phyloP scores from a whole-genome alignment of 2,797 vertebrate genomes.

The Halcyon chelicuti region DNA sequence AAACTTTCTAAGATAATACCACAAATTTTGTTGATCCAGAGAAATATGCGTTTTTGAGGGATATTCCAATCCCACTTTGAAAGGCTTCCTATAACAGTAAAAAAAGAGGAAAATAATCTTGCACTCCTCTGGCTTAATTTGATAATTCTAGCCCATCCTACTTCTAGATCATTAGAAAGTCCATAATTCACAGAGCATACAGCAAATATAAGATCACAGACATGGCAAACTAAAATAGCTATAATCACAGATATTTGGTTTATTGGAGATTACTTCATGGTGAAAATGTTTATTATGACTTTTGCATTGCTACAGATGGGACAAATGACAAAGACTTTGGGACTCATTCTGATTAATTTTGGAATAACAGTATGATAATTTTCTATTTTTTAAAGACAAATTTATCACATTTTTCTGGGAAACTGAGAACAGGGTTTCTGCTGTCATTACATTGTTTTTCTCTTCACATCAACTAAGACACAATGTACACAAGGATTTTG shows the following conservation, averaged over 20 bases:
- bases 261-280: not conserved
- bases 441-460: not conserved
- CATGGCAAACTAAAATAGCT: not conserved
- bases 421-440: not conserved
- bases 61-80: not conserved
- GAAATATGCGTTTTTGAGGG: not conserved
- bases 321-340: not conserved
- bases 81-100: not conserved
- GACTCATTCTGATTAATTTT: not conserved
- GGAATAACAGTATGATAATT: not conserved
- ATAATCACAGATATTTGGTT: not conserved
- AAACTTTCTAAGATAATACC: not conserved
- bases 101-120: not conserved
- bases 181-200: not conserved
- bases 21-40: not conserved
- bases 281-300: not conserved
- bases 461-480: not conserved
- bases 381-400: not conserved
- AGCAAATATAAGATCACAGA: not conserved
- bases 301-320: not conserved
- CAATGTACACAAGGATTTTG: not conserved
- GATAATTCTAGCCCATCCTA: not conserved
- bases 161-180: not conserved
- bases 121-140: not conserved
- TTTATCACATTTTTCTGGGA: not conserved